Evolutionary conservation across 2,113 vertebrate genomes (phyloP), one percentile per base, ranked within the genome.

Genomic region (Alligator mississippiensis): DNA sequence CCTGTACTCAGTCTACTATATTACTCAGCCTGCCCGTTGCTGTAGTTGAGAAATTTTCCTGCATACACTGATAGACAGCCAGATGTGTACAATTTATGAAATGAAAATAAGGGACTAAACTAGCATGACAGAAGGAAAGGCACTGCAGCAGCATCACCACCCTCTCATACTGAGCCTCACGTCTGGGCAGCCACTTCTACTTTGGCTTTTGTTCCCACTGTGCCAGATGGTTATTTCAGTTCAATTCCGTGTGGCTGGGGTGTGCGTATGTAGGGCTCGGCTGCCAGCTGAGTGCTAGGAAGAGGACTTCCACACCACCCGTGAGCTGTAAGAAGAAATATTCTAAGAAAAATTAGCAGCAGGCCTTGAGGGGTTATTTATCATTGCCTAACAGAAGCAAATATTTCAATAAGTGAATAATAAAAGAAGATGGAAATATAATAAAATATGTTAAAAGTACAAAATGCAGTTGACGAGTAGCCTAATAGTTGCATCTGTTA

Each of bases 401-500:
- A 38, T 72, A 72, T 72, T 72, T 72, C 34, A 18, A 24, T 38
- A 22, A 24, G 18, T 72, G 22, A 38, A 72, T 47, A 34, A 72
- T 30, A 72, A 38, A 38, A 72, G 68, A 72, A 14, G 21, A 70
- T 70, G 68, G 68, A 30, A 34, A 30, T 30, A 72, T 38, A 34
- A 22, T 72, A 34, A 72, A 72, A 72, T 47, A 47, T 47, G 47
- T 7, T 47, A 47, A 47, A 47, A 47, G 7, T 47, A 47, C 47
- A 47, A 47, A 47, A 47, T 47, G 4, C 63, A 3, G 19, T 7
- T 24, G 66, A 64, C 5, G 1, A 79, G 55, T 19, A 3, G 0
- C 0, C 6, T 0, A 74, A 58, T 54, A 58, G 11, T 5, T n/a
- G 57, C 28, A 0, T 0, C 1, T 70, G 54, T 9, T 55, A 63